Evolutionary conservation across 2,113 vertebrate genomes (phyloP).

Genomic region (Tachycineta bicolor): DNA sequence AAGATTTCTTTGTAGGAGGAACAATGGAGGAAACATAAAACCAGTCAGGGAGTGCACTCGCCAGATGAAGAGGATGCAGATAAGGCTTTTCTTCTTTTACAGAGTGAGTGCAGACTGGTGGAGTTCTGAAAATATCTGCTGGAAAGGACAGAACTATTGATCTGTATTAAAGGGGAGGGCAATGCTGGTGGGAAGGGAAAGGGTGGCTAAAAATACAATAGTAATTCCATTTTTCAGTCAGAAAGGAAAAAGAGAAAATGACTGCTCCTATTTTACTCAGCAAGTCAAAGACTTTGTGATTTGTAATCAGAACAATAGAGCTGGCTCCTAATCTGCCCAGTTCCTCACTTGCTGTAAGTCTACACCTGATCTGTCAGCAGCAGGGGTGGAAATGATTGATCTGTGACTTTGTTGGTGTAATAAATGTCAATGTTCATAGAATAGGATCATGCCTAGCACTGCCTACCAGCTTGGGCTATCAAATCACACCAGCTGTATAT

Average conservation of each 20-base stretch:
- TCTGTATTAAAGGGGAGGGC: neutral
- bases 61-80: neutral
- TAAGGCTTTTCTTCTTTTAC: neutral
- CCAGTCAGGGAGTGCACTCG: neutral
- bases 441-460: neutral
- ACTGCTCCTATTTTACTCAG: neutral
- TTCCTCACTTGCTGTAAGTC: neutral
- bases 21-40: neutral
- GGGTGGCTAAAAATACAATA: constrained; percentile 2
- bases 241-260: neutral
- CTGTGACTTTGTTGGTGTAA: neutral
- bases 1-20: neutral
- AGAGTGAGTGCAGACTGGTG: neutral
- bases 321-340: neutral
- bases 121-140: neutral
- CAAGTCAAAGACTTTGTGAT: neutral
- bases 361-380: neutral
- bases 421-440: neutral
- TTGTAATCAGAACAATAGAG: constrained; percentile 15
- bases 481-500: neutral
- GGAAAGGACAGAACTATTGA: constrained; percentile 46
- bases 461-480: neutral
- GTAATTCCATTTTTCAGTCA: neutral
- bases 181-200: neutral
- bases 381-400: neutral